Evolutionary conservation across 2,888 invertebrate species (phyloP).

Genomic region (Congeria kusceri): DNA sequence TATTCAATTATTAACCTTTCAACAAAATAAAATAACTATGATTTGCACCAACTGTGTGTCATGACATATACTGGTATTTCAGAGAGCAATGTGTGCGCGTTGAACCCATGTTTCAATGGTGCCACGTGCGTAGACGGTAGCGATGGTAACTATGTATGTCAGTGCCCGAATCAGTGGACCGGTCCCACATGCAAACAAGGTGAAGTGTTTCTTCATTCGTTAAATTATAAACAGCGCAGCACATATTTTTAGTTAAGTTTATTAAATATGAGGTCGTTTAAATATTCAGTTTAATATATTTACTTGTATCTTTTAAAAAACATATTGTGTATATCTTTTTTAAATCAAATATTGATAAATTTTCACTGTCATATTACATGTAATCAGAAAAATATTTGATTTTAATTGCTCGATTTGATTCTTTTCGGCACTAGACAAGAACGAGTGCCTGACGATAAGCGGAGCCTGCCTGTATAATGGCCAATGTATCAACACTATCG

Average conservation of each 20-base stretch:
- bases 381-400: no score
- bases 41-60: no score
- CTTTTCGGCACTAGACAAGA: slow-evolving; percentile 44
- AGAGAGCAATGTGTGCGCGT: slow-evolving; percentile 62
- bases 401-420: neutral
- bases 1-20: no score
- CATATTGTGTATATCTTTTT: no score
- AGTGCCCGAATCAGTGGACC: slow-evolving; percentile 61
- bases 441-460: slow-evolving; percentile 57
- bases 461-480: slow-evolving; percentile 86
- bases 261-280: no score
- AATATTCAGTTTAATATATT: no score
- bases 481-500: slow-evolving; percentile 96
- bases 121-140: slow-evolving; percentile 65
- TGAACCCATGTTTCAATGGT: slow-evolving; percentile 65
- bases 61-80: neutral
- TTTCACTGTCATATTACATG: no score
- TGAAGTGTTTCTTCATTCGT: neutral
- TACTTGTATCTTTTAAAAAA: no score
- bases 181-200: slow-evolving; percentile 63
- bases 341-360: no score
- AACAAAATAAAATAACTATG: no score
- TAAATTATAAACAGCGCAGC: no score
- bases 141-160: slow-evolving; percentile 64
- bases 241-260: no score